These are phyloP conservation scores for Orchestes rusci DNA, from an alignment of 2,888 invertebrate species.

Conservation along the genomic window DNA sequence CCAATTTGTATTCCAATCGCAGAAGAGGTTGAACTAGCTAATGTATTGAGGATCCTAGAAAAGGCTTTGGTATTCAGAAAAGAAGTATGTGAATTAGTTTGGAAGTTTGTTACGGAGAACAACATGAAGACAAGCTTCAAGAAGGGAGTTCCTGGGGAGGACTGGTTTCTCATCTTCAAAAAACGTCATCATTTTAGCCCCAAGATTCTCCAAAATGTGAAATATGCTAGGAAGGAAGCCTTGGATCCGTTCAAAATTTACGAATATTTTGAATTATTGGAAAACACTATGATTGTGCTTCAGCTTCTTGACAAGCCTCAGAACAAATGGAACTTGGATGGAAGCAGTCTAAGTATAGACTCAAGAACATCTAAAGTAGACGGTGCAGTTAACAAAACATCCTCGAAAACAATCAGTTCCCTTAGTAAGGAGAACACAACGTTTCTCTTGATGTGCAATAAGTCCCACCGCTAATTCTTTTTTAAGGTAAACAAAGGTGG, in stretches of 20 bases:
- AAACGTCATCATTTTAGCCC: conserved; percentile 7
- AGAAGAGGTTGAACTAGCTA: no score
- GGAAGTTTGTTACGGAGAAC: conserved; percentile 6
- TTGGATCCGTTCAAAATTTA: conserved; percentile 13
- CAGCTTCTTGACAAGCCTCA: conserved; percentile 2
- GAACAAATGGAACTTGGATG: conserved; percentile 10
- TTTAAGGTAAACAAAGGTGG: no score
- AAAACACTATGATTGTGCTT: conserved; percentile 4
- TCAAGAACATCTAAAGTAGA: conserved; percentile 23
- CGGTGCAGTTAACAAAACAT: conserved; percentile 15
- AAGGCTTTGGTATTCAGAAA: conserved; percentile 11
- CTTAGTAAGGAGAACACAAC: conserved; percentile 35
- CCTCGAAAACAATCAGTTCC: conserved; percentile 20
- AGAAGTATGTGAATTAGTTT: conserved; percentile 8
- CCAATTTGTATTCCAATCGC: no score
- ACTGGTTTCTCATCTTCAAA: conserved; percentile 12
- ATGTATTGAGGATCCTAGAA: no score
- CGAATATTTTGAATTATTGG: conserved; percentile 11
- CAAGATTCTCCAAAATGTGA: conserved; percentile 11
- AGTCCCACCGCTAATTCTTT: no score
- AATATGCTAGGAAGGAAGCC: conserved; percentile 11
- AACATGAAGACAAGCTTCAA: conserved; percentile 8
- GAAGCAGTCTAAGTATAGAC: conserved; percentile 11
- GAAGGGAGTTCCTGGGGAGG: conserved; percentile 8
- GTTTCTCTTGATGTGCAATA: conserved; percentile 30